Conservation (phyloP, 2,888 invertebrate species). For the Acronicta psi region DNA sequence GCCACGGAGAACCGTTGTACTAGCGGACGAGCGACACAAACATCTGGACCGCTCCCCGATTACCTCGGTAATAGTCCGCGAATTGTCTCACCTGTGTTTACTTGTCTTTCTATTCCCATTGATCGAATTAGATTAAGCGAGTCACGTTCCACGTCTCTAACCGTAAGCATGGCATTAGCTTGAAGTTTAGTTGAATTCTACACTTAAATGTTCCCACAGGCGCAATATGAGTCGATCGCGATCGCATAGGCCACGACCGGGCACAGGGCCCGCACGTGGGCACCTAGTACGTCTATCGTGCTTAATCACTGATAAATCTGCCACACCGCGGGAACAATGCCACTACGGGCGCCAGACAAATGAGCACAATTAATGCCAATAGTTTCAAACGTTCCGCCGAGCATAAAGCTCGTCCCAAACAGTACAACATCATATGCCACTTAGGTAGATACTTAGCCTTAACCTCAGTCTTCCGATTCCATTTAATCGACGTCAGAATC, state of each 20-base stretch:
- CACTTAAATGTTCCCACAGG: conserved; percentile 73
- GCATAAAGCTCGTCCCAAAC: conserved; percentile 42
- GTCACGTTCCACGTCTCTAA: conserved; percentile 57
- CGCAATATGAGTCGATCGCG: conserved; percentile 75
- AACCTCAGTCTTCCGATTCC: conserved; percentile 23
- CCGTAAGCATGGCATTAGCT: conserved; percentile 47
- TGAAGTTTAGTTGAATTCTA: conserved; percentile 44
- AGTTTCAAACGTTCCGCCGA: conserved; percentile 58
- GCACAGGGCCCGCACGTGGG: conserved; percentile 76
- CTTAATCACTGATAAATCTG: conserved; percentile 79
- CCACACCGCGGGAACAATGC: conserved; percentile 76
- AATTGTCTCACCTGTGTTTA: conserved; percentile 68
- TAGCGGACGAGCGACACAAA: conserved; percentile 67
- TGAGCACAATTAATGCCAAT: conserved; percentile 79
- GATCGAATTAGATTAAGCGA: conserved; percentile 55
- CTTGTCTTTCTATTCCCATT: conserved; percentile 59
- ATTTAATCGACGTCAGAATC: conserved; percentile 49
- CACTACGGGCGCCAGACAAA: conserved; percentile 74
- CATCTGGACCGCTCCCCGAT: conserved; percentile 73
- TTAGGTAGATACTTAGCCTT: conserved; percentile 16
- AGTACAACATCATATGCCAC: conserved; percentile 33
- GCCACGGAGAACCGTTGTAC: conserved; percentile 75
- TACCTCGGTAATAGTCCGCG: conserved; percentile 63
- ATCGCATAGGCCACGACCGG: conserved; percentile 81
- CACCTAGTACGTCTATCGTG: conserved; percentile 71